These are phyloP conservation scores for Drosophila helvetica DNA, from an alignment of 2,888 invertebrate genomes.

Conservation along the genomic window DNA sequence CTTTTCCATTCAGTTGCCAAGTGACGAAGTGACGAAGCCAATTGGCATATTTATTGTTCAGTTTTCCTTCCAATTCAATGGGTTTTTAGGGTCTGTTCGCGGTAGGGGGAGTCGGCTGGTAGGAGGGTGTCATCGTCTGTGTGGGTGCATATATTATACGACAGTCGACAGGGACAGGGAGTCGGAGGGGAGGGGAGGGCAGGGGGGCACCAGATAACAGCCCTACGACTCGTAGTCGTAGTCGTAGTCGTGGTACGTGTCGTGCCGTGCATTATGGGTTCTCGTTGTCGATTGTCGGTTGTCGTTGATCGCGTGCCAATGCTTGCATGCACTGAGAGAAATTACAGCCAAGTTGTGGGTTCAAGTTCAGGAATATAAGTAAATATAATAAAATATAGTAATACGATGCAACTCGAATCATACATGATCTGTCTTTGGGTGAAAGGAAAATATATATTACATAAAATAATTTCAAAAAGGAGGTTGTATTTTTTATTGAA, in stretches of 20 bases:
- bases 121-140: conserved; percentile 71
- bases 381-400: too few species aligned
- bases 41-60: conserved; percentile 69
- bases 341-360: background rate
- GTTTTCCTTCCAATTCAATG: conserved; percentile 65
- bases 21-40: conserved; percentile 59
- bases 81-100: conserved; percentile 20
- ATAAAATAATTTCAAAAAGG: too few species aligned
- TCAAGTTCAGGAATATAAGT: too few species aligned
- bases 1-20: conserved; percentile 55
- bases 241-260: conserved; percentile 54
- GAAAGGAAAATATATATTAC: too few species aligned
- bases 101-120: conserved; percentile 50
- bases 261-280: conserved; percentile 53
- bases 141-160: conserved; percentile 76
- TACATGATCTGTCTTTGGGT: too few species aligned
- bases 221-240: background rate
- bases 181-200: background rate
- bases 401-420: too few species aligned
- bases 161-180: conserved; percentile 16
- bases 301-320: conserved; percentile 72
- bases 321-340: conserved; percentile 51
- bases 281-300: conserved; percentile 28
- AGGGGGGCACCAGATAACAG: conserved; percentile 32
- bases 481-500: too few species aligned